Conservation (phyloP, 1,140 invertebrate species). For the Anoplolepis gracilipes region DNA sequence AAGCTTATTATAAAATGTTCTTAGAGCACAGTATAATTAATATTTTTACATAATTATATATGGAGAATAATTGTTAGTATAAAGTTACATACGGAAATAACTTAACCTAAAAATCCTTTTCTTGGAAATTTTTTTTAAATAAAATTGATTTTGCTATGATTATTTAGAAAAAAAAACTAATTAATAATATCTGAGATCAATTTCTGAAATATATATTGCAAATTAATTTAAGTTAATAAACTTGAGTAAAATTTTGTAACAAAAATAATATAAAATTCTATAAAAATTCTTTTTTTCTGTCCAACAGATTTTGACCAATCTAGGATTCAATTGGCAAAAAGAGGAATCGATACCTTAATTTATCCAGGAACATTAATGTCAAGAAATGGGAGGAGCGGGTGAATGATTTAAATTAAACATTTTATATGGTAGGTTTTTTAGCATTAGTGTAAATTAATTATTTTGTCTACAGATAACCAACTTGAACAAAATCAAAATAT, state of each 20-base stretch:
- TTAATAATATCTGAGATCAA: not conserved
- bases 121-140: not conserved
- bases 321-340: not conserved
- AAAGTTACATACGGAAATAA: not conserved
- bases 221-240: no score
- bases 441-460: not conserved
- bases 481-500: constrained; percentile 68
- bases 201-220: no score
- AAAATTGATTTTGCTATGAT: not conserved
- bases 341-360: not conserved
- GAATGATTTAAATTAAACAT: constrained; percentile 29
- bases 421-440: not conserved
- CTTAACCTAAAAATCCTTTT: constrained; percentile 15
- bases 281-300: not conserved
- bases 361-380: not conserved
- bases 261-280: no score
- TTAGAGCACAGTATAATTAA: not conserved
- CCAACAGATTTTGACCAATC: not conserved
- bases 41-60: not conserved
- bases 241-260: no score
- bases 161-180: not conserved
- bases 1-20: not conserved
- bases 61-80: not conserved
- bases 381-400: constrained; percentile 49
- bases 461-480: constrained; percentile 39